Conservation (phyloP, 2,888 invertebrate genomes). For the Bombylius discolor region DNA sequence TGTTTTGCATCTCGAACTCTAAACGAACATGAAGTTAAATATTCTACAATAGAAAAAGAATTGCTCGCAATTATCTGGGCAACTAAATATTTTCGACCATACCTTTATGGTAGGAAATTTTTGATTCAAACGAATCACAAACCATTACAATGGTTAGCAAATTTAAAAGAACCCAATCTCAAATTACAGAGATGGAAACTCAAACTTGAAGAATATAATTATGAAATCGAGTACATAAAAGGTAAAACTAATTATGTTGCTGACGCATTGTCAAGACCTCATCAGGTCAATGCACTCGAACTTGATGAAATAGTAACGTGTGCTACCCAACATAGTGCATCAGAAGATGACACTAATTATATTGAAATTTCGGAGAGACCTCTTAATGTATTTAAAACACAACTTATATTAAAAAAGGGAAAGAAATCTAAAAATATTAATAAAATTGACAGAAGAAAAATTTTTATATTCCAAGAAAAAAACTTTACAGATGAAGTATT, state of each 20-base stretch:
- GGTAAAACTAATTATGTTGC: conserved; percentile 12
- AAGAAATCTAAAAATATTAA: background rate
- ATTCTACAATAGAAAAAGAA: conserved; percentile 10
- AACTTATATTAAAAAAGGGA: background rate
- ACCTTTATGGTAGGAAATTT: conserved; percentile 12
- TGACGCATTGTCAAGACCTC: conserved; percentile 11
- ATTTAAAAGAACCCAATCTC: conserved; percentile 27
- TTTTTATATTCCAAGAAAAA: background rate
- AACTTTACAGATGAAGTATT: background rate
- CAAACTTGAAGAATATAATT: conserved; percentile 22
- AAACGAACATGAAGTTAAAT: conserved; percentile 4
- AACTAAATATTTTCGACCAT: conserved; percentile 12
- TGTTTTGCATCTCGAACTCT: conserved; percentile 7
- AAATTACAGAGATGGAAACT: conserved; percentile 27
- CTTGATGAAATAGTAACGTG: background rate
- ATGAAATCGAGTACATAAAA: conserved; percentile 14
- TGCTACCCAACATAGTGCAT: background rate
- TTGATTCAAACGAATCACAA: conserved; percentile 11
- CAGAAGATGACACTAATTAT: background rate
- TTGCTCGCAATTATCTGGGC: conserved; percentile 11
- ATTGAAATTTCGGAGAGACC: background rate
- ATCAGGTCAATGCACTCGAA: conserved; percentile 1
- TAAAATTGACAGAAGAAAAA: background rate
- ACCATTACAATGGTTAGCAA: conserved; percentile 23
- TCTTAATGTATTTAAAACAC: conserved; percentile 1